A percentile compares a stretch with the other conserved stretches of the same genome.
Conservation (phyloP, 2,888 invertebrate species). For the Leucoptera coffeella region DNA sequence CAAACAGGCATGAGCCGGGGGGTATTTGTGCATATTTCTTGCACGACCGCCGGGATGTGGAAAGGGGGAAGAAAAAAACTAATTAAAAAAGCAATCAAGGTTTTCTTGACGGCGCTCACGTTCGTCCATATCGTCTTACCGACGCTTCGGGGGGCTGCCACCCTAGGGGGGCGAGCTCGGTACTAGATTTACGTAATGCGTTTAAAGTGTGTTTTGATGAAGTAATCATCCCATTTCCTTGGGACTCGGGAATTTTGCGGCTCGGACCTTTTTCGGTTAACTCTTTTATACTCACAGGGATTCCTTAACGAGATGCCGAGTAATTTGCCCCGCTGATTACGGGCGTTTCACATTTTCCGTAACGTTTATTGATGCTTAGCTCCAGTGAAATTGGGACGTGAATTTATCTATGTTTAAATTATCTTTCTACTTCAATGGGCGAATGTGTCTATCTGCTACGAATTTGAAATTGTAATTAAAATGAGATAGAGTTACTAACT, state of each 20-base stretch:
- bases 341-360: no score
- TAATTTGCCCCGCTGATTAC: slow-evolving; percentile 30
- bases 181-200: slow-evolving; percentile 55
- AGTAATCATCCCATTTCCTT: slow-evolving; percentile 50
- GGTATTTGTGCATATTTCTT: slow-evolving; percentile 50
- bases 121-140: slow-evolving; percentile 55
- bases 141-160: slow-evolving; percentile 22
- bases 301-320: slow-evolving; percentile 35
- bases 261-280: slow-evolving; percentile 24
- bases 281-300: slow-evolving; percentile 38
- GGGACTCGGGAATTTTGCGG: slow-evolving; percentile 49
- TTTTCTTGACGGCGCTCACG: slow-evolving; percentile 55
- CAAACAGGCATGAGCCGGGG: no score
- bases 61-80: slow-evolving; percentile 49
- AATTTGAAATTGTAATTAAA: no score
- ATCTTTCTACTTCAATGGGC: no score
- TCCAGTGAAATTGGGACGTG: no score
- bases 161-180: slow-evolving; percentile 20
- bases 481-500: no score
- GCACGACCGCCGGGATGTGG: slow-evolving; percentile 37
- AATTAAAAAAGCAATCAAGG: slow-evolving; percentile 56
- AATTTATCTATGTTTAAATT: no score
- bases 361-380: no score
- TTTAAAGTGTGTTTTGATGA: slow-evolving; percentile 55
- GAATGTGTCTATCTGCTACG: no score